phyloP scores from a whole-genome alignment of 2,113 vertebrate species.

The Nycticryphes semicollaris region DNA sequence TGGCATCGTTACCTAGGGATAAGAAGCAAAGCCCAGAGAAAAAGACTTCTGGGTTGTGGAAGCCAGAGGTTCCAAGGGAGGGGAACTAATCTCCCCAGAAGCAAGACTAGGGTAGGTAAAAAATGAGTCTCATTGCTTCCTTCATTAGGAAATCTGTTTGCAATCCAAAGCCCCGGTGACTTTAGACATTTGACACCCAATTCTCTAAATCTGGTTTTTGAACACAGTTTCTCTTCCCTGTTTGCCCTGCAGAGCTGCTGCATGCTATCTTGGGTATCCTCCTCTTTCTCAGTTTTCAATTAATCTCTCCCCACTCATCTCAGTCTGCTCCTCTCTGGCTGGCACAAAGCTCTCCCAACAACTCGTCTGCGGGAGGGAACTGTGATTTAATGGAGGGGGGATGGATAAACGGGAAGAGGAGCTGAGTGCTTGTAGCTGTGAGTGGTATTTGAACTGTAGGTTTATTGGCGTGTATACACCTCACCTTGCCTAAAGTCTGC shows the following conservation, averaged over 20 bases:
- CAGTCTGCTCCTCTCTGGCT: background rate
- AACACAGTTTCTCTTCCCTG: background rate
- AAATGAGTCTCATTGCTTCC: background rate
- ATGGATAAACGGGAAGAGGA: background rate
- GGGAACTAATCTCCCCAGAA: background rate
- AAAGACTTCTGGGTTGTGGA: background rate
- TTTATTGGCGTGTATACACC: background rate
- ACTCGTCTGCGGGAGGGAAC: background rate
- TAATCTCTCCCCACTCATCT: constrained; percentile 48
- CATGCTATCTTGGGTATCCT: constrained; percentile 15
- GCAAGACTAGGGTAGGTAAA: background rate
- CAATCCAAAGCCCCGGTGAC: background rate
- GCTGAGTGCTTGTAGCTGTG: background rate
- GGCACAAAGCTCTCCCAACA: background rate
- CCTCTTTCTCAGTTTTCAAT: constrained; percentile 25
- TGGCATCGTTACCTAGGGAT: background rate
- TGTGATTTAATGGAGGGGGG: background rate
- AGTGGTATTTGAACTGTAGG: background rate
- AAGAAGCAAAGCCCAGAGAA: background rate
- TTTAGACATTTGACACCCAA: background rate
- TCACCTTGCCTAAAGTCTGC: background rate
- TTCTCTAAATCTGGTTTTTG: background rate
- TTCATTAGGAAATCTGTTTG: constrained; percentile 1
- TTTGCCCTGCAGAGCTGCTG: constrained; percentile 33
- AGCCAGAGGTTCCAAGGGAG: background rate